Conservation (phyloP, 2,113 vertebrate species). For the Pluvianellus socialis region DNA sequence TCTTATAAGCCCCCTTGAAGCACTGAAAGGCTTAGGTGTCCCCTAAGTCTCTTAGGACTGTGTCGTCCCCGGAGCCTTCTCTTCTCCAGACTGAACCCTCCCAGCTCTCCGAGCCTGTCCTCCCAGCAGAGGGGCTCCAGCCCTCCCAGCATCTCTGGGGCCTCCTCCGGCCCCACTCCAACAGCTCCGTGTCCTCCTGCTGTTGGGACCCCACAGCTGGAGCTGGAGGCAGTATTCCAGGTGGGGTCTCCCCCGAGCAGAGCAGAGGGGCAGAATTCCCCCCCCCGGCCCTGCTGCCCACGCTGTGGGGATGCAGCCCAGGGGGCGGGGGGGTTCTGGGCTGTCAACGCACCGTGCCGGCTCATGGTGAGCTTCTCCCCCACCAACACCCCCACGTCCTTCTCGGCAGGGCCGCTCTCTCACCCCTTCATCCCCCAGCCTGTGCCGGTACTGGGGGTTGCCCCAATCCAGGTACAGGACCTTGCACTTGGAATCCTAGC, state of each 20-base stretch:
- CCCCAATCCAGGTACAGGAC: neutral
- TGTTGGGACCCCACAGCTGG: neutral
- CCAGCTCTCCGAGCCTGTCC: neutral
- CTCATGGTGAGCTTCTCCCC: neutral
- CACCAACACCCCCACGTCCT: too few species aligned
- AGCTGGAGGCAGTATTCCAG: neutral
- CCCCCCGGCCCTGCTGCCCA: neutral
- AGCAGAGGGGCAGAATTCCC: neutral
- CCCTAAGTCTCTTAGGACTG: too few species aligned
- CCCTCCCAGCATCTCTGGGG: too few species aligned
- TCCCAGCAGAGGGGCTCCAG: neutral
- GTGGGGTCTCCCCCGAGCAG: too few species aligned
- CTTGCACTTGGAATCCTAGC: neutral
- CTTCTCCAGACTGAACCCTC: neutral
- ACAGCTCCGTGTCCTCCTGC: neutral
- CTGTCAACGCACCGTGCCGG: fast-evolving
- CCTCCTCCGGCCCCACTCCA: neutral
- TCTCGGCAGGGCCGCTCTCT: neutral
- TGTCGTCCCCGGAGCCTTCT: neutral
- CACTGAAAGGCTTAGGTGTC: neutral
- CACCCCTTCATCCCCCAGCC: neutral
- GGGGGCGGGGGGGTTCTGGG: neutral
- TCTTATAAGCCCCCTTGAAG: neutral
- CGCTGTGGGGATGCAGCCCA: neutral
- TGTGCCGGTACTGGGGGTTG: neutral